Base-by-base conservation (phyloP, 2,888 invertebrate species). In the Heterodera filipjevi region DNA sequence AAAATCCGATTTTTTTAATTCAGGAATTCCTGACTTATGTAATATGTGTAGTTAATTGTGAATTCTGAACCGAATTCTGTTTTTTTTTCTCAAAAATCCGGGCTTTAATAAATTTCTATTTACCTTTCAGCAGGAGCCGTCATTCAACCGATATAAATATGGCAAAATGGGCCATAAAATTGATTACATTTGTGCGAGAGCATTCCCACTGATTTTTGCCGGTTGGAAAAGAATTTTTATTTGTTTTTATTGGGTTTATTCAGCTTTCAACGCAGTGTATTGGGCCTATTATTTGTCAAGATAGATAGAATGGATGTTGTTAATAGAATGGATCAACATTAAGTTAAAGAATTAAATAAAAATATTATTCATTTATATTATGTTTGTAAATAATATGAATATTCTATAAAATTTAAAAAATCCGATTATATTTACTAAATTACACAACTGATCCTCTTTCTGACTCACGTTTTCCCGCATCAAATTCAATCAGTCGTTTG, bases 281-380 rank as follows among this genome's bases (percentile, higher is more conserved):
- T 88, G 88, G 88, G 84, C 84, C 19, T 89, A 88, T 79, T 88
- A 88, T 79, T 83, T 89, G 79, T 84, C 80, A 16, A 66, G 84
- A 68, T 66, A n/a, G 44, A 6, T 39, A n/a, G n/a, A n/a, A n/a
- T n/a, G n/a, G n/a, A n/a, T n/a, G n/a, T n/a, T n/a, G n/a, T n/a
- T n/a, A n/a, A n/a, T n/a, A n/a, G n/a, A n/a, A n/a, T n/a, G n/a
- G n/a, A n/a, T n/a, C n/a, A n/a, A n/a, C n/a, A n/a, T n/a, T n/a
- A n/a, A n/a, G n/a, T n/a, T n/a, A n/a, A n/a, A n/a, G n/a, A n/a
- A n/a, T n/a, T n/a, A n/a, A n/a, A n/a, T n/a, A n/a, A n/a, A n/a
- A n/a, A n/a, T n/a, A n/a, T n/a, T n/a, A n/a, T n/a, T n/a, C n/a
- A n/a, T n/a, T n/a, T n/a, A n/a, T n/a, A n/a, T n/a, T n/a, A n/a